phyloP scores from a whole-genome alignment of 92 coral and sea anemone genomes.

The Palythoa heliodiscus region DNA sequence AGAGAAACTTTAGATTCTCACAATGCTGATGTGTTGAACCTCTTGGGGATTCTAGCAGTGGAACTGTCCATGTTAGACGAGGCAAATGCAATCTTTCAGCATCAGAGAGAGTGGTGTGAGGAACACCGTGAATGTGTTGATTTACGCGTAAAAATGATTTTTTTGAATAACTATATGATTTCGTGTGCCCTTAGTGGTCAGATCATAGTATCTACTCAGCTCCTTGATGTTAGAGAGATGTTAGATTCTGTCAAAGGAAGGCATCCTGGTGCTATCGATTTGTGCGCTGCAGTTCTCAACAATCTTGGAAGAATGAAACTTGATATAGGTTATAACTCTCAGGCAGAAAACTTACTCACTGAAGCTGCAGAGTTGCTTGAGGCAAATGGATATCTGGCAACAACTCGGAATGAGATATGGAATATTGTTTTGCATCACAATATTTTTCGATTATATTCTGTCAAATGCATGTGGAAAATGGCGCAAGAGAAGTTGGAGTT shows the following conservation, averaged over 20 bases:
- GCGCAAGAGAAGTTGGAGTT: not conserved
- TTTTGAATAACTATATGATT: not conserved
- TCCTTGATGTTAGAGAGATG: not conserved
- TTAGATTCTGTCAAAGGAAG: not conserved
- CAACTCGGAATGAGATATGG: not conserved
- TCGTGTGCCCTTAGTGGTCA: not conserved
- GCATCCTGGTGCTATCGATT: not conserved
- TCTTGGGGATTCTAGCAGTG: not conserved
- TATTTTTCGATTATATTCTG: not conserved
- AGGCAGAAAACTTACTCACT: not conserved
- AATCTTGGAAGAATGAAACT: constrained; percentile 17
- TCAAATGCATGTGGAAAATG: not conserved
- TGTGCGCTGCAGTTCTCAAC: not conserved
- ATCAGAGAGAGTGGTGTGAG: no score
- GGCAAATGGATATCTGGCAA: not conserved
- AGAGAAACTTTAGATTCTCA: not conserved
- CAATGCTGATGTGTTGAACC: not conserved
- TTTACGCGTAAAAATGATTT: not conserved
- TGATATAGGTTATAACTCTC: not conserved
- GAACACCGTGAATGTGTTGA: no score
- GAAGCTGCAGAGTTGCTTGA: not conserved
- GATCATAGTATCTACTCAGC: not conserved
- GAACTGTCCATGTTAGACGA: not conserved
- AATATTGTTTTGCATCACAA: constrained; percentile 1
- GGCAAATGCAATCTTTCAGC: not conserved